Evolutionary conservation across 2,797 vertebrate genomes (phyloP).

Genomic region (Urocyon cinereoargenteus): DNA sequence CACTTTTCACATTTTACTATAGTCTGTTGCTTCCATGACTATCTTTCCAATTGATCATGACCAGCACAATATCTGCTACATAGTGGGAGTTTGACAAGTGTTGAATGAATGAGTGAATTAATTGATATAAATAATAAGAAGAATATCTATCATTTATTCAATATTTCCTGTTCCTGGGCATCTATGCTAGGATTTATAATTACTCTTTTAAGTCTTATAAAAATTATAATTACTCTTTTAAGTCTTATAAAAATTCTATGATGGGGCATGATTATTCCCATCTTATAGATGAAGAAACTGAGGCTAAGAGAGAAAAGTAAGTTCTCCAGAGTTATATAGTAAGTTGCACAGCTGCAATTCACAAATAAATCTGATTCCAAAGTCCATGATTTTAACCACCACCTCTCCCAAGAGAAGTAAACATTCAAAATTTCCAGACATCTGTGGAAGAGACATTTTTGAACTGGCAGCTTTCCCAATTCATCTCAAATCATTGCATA

Average conservation of each 20-base stretch:
- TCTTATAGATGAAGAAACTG: constrained; percentile 19
- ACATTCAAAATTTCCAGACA: constrained; percentile 75
- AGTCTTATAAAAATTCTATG: background rate
- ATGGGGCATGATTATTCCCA: background rate
- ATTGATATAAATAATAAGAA: background rate
- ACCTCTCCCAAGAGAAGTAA: constrained; percentile 74
- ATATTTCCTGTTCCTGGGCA: background rate
- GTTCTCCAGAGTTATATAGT: background rate
- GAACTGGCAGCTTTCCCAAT: constrained; percentile 77
- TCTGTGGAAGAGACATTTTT: constrained; percentile 79
- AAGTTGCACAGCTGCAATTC: background rate
- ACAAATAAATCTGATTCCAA: constrained; percentile 55
- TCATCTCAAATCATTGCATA: constrained; percentile 76
- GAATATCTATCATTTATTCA: constrained; percentile 10
- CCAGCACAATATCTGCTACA: background rate
- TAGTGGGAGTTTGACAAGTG: background rate
- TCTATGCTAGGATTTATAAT: background rate
- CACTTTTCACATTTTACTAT: background rate
- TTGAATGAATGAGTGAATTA: background rate
- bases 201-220: constrained; percentile 7
- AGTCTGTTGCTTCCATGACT: background rate
- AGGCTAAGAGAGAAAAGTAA: constrained; percentile 33
- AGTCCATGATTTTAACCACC: constrained; percentile 65
- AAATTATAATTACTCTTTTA: constrained; percentile 18
- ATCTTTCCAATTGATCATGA: background rate